A percentile compares a stretch with the other conserved stretches of the same genome.
Evolutionary conservation across 2,888 invertebrate genomes (phyloP).

Genomic region (Andrena haemorrhoa): DNA sequence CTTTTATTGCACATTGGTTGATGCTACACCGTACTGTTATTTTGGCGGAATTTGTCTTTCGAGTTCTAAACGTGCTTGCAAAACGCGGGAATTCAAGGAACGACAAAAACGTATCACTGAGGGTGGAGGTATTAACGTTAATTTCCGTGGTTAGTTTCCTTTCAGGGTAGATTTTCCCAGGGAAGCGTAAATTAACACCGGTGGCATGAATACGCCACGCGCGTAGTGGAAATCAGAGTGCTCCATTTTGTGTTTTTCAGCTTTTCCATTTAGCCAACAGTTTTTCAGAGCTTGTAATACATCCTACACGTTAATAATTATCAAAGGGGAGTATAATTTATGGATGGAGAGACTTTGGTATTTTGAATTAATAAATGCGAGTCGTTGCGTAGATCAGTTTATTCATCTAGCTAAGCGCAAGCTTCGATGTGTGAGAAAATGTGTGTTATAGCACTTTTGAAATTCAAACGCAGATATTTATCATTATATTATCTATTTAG

Average conservation of each 20-base stretch:
- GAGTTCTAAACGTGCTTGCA: not conserved
- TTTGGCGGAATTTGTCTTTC: not conserved
- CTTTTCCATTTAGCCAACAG: not conserved
- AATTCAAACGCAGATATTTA: too few species aligned
- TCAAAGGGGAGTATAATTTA: not conserved
- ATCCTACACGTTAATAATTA: not conserved
- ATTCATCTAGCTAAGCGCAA: not conserved
- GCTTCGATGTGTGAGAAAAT: not conserved
- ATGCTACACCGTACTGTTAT: not conserved
- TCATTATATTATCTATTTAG: too few species aligned
- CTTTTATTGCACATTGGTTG: not conserved
- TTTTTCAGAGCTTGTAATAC: not conserved
- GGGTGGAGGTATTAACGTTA: constrained; percentile 6
- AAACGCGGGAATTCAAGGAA: not conserved
- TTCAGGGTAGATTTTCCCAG: constrained; percentile 33
- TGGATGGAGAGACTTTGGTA: not conserved
- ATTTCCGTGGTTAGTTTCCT: constrained; percentile 17
- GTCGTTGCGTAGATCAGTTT: not conserved
- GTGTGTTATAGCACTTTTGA: too few species aligned
- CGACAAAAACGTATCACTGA: not conserved
- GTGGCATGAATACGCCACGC: constrained; percentile 36
- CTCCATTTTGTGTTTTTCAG: not conserved
- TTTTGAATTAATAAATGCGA: not conserved
- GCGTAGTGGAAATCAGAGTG: constrained; percentile 33
- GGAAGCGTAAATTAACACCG: constrained; percentile 50